Evolutionary conservation across 2,888 invertebrate species (phyloP).

Genomic region (Thymelicus sylvestris): DNA sequence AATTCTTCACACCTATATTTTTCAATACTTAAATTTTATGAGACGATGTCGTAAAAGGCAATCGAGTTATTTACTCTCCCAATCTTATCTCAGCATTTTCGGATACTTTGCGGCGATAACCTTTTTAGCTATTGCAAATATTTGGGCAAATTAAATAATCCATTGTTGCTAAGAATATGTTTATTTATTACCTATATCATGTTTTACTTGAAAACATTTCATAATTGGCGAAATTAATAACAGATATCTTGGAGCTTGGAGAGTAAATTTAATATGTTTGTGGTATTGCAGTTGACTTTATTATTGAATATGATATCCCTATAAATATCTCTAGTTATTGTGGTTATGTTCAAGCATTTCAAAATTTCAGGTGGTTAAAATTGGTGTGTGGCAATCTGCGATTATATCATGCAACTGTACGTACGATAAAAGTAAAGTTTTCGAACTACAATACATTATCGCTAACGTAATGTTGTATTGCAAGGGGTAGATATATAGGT

Average conservation of each 20-base stretch:
- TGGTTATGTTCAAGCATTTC: conserved; percentile 28
- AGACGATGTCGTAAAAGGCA: conserved; percentile 28
- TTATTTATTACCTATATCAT: too few relatives aligned
- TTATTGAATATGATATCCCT: conserved; percentile 14
- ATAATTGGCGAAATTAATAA: conserved; percentile 12
- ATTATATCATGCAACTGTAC: background rate
- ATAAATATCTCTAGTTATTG: conserved; percentile 25
- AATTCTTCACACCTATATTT: conserved; percentile 37
- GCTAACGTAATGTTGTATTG: too few relatives aligned
- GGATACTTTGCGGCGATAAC: conserved; percentile 39
- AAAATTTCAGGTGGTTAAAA: conserved; percentile 13
- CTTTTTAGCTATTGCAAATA: conserved; percentile 32
- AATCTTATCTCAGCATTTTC: conserved; percentile 42
- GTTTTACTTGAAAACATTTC: background rate
- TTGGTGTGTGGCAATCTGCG: background rate
- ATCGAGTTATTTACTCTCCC: conserved; percentile 26
- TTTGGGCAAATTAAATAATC: conserved; percentile 9
- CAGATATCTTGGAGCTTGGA: background rate
- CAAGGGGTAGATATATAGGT: too few relatives aligned
- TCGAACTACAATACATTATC: too few relatives aligned
- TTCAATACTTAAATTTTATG: conserved; percentile 17
- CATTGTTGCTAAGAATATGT: background rate
- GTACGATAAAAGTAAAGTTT: too few relatives aligned
- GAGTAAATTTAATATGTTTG: conserved; percentile 18
- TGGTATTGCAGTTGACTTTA: conserved; percentile 17